phyloP scores from a whole-genome alignment of 1,140 invertebrate species.

The Macrobrachium rosenbergii region DNA sequence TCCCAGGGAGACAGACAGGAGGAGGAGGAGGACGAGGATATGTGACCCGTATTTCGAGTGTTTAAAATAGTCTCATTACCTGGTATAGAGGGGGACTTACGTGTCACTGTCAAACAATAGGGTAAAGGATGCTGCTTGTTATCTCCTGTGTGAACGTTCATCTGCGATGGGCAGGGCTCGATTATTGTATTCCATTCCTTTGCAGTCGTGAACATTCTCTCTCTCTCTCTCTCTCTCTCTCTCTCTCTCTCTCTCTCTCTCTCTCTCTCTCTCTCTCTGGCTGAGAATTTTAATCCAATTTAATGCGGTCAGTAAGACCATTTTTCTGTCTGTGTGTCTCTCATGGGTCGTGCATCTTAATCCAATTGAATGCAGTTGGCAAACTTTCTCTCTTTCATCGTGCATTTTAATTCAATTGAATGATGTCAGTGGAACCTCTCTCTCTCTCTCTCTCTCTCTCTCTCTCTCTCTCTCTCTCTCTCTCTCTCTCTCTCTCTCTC shows the following conservation, averaged over 20 bases:
- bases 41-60: no score
- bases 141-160: not conserved
- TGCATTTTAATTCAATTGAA: not conserved
- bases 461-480: constrained; percentile 16
- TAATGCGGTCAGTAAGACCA: not conserved
- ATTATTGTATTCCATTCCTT: not conserved
- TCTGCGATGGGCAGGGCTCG: not conserved
- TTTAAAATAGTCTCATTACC: no score
- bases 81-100: no score
- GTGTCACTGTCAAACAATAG: no score
- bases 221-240: constrained; percentile 11
- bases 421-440: not conserved
- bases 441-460: constrained; percentile 22
- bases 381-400: not conserved
- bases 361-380: not conserved
- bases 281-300: not conserved
- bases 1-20: no score
- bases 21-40: no score
- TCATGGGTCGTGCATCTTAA: not conserved
- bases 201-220: not conserved
- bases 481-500: not conserved
- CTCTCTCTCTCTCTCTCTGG: constrained; percentile 25
- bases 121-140: not conserved
- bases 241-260: not conserved
- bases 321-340: not conserved